A percentile compares a stretch with the other conserved stretches of the same genome.
phyloP scores from a whole-genome alignment of 2,888 invertebrate genomes.

The Gastracanthus pulcherrimus region DNA sequence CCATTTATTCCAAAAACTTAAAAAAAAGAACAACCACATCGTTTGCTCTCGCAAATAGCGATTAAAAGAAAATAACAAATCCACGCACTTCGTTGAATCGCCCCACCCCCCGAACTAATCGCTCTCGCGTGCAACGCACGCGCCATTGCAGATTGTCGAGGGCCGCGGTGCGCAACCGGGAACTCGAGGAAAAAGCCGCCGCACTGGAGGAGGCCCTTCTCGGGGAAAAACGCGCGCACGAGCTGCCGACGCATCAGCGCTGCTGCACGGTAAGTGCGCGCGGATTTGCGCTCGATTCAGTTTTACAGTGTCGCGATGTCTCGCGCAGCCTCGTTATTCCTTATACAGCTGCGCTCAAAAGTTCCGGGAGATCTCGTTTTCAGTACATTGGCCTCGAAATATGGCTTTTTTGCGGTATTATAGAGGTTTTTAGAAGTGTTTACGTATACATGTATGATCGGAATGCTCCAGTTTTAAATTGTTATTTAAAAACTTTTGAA shows the following conservation, averaged over 20 bases:
- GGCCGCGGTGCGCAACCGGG: conserved; percentile 24
- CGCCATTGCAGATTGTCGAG: conserved; percentile 42
- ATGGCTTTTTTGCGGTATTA: neutral
- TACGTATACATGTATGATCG: too few relatives aligned
- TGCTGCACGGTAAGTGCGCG: neutral
- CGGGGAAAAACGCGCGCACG: neutral
- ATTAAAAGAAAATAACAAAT: too few relatives aligned
- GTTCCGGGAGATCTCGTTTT: neutral
- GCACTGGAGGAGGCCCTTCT: conserved; percentile 42
- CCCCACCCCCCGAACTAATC: too few relatives aligned
- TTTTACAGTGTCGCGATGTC: neutral
- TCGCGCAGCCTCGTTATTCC: too few relatives aligned
- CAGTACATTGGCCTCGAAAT: neutral
- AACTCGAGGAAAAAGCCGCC: conserved; percentile 44
- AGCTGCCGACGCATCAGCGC: neutral
- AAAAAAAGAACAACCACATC: too few relatives aligned
- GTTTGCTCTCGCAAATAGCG: too few relatives aligned
- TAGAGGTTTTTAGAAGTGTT: neutral
- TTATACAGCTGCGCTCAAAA: neutral
- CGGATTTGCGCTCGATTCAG: conserved; percentile 3
- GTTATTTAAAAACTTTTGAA: neutral
- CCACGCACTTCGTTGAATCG: too few relatives aligned
- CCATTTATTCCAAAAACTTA: too few relatives aligned
- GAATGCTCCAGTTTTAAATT: too few relatives aligned
- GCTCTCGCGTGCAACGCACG: too few relatives aligned